A percentile compares a stretch with the other conserved stretches of the same genome.
phyloP scores from a whole-genome alignment of 1,140 invertebrate species.

The Sycophaga agraensis region DNA sequence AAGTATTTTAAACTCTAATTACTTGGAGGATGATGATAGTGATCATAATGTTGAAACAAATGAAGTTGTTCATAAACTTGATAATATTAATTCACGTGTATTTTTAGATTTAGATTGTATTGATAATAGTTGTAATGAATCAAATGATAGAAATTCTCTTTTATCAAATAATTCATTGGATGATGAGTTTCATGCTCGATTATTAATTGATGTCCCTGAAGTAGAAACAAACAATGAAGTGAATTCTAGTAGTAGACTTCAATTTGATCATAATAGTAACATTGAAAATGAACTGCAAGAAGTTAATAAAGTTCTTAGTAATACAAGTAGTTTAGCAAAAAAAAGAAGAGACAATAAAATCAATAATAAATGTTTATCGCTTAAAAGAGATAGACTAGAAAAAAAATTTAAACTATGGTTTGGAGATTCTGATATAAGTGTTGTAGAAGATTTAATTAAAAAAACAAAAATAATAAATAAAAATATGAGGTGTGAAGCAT shows the following conservation, averaged over 20 bases:
- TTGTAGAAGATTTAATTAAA: background rate
- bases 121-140: background rate
- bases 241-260: background rate
- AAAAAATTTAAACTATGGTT: background rate
- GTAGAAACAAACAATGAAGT: background rate
- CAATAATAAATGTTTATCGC: background rate
- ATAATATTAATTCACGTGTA: too few relatives aligned
- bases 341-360: background rate
- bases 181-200: background rate
- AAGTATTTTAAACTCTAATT: background rate
- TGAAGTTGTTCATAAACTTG: background rate
- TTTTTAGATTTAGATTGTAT: too few relatives aligned
- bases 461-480: too few relatives aligned
- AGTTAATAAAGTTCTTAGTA: background rate
- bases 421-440: background rate
- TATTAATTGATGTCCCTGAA: background rate
- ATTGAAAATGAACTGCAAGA: background rate
- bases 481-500: too few relatives aligned
- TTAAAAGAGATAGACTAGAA: background rate
- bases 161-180: background rate
- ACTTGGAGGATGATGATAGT: background rate
- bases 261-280: background rate
- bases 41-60: background rate
- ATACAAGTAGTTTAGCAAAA: background rate
- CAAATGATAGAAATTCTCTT: background rate